Evolutionary conservation across 1,140 invertebrate genomes (phyloP).

Genomic region (Drosophila ercepeae): DNA sequence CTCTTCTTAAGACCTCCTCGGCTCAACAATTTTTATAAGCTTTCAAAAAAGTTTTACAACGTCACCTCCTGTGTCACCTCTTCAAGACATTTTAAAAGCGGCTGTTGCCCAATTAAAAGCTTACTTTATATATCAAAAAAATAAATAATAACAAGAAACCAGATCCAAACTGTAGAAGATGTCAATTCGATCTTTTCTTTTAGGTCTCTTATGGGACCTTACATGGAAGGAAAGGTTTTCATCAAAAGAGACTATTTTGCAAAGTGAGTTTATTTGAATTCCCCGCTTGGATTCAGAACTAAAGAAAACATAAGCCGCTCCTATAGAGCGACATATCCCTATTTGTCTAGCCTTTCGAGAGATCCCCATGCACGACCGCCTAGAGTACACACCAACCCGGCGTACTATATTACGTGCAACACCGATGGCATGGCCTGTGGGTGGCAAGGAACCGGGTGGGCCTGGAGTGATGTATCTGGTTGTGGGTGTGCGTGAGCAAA

Average conservation of each 20-base stretch:
- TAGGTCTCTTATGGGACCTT: too few species aligned
- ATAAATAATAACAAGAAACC: not conserved
- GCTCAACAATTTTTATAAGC: conserved; percentile 55
- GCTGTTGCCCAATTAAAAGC: conserved; percentile 61
- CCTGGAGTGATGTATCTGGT: conserved; percentile 42
- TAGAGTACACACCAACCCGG: conserved; percentile 62
- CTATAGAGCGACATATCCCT: conserved; percentile 9
- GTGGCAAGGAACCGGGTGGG: not conserved
- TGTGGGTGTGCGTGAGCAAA: conserved; percentile 59
- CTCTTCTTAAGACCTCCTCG: conserved; percentile 1
- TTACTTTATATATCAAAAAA: conserved; percentile 21
- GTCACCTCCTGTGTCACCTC: conserved; percentile 1
- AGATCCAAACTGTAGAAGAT: not conserved
- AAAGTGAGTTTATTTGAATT: not conserved
- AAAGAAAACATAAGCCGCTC: conserved; percentile 6
- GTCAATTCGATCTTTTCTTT: not conserved
- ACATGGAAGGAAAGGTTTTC: too few species aligned
- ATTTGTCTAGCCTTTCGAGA: conserved; percentile 20
- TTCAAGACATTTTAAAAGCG: conserved; percentile 29
- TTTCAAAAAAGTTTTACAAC: conserved; percentile 62
- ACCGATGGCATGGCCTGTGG: conserved; percentile 20
- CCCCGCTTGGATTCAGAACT: too few species aligned
- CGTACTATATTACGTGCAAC: conserved; percentile 74
- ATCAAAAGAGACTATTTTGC: too few species aligned
- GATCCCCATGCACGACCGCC: conserved; percentile 62